These are phyloP conservation scores for Merops nubicus DNA, from an alignment of 2,113 vertebrate genomes.

Conservation along the genomic window DNA sequence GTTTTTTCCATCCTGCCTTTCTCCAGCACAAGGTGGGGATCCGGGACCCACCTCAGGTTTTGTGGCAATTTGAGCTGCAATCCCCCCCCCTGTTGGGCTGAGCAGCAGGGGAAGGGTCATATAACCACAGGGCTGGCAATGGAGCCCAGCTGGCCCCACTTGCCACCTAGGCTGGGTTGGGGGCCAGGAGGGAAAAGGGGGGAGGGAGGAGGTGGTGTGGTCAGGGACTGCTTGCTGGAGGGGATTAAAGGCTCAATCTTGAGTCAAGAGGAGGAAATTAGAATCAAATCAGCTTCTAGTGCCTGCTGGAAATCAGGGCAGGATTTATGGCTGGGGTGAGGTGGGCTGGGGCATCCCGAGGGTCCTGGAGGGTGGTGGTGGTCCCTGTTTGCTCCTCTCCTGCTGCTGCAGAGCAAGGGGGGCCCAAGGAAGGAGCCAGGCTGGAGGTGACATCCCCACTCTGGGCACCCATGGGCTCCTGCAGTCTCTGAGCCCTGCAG, in stretches of 20 bases:
- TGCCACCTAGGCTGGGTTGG: background rate
- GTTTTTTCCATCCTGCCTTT: background rate
- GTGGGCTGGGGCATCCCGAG: background rate
- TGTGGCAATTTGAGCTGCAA: background rate
- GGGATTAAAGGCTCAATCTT: conserved; percentile 44
- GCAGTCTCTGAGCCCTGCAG: background rate
- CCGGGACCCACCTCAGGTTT: background rate
- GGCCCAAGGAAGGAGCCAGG: conserved; percentile 2
- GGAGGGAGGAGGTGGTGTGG: background rate
- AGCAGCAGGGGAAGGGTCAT: background rate
- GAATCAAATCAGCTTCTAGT: conserved; percentile 14
- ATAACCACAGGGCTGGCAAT: background rate
- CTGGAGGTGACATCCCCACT: background rate
- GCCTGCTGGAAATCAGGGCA: background rate
- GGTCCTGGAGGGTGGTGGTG: background rate
- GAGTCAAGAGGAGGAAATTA: conserved; percentile 47
- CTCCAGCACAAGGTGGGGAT: background rate
- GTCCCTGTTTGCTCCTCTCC: background rate
- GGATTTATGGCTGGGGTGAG: background rate
- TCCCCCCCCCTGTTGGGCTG: background rate
- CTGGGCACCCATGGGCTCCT: accelerated
- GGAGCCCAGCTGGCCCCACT: background rate
- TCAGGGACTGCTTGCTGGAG: background rate
- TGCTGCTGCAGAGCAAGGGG: background rate
- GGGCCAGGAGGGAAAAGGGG: background rate